Base-by-base conservation (phyloP, 2,113 vertebrate genomes). In the Illadopsis cleaveri region DNA sequence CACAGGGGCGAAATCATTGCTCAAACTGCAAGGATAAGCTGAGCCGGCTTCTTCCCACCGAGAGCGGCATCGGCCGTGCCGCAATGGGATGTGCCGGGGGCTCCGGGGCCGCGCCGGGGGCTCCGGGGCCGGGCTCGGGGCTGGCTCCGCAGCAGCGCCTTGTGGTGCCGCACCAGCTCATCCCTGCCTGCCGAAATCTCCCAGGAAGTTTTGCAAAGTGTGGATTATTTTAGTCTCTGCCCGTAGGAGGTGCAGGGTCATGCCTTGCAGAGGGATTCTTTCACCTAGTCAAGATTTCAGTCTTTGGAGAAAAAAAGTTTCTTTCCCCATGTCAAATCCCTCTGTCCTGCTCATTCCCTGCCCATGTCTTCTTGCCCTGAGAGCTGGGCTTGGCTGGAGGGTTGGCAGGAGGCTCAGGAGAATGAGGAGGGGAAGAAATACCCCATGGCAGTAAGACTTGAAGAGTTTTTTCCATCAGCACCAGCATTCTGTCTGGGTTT, bases 181-280 rank as follows among this genome's bases (percentile, higher is more conserved):
- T 47, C 79, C 50, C 65, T 45, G 20, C 42, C 47, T 11, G 64
- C 51, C 19, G 40, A 24, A 65, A 82, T 27, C 23, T 58, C 33
- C n/a, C 35, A 4, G 47, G 28, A 62, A 75, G 75, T 80, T 93
- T 82, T 53, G 47, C 56, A 4, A 82, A 71, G 61, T 7, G 33
- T 4, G 42, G 51, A 17, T 44, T 22, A 6, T 68, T 76, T 81
- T 18, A 45, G 38, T 21, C 44, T n/a, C 44, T 81, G 23, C 30
- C 54, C 0, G 0, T 28, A 1, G 1, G 17, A 50, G 50, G 30
- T 21, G 40, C 1, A 0, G 48, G 50, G 22, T 87, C n/a, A 2
- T 1, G 2, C 56, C 31, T 90, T n/a, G 37, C n/a, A 53, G 48
- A 30, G 64, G 27, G 73, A 37, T 82, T 92, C 75, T 53, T 78